Evolutionary conservation across 37 sponge, comb jelly and placozoan genomes (phyloP), one percentile per base, ranked within the genome.

Genomic region (Aplysina aerophoba): DNA sequence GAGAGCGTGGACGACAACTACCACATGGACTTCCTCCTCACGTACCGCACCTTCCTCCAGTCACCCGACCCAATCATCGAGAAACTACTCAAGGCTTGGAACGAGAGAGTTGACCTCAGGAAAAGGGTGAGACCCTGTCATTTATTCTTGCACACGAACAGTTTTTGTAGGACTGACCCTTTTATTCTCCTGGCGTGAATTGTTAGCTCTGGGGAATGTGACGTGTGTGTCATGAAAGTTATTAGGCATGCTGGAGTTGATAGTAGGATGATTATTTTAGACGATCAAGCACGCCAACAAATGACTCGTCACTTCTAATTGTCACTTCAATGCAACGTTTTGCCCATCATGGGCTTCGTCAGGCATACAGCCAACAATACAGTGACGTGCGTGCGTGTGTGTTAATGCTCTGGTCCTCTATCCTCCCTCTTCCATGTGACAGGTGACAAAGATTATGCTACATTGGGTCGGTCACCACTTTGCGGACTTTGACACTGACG

Each of bases 1-100:
- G 90, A 87, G 61, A 73, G 81, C 24, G 84, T 95, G 62, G 95
- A 95, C 53, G 90, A 92, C 77, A 83, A 31, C 41, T 95, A 93
- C 67, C 84, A 81, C 56, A 83, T 83, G 38, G 90, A 95, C 90
- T 95, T 92, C 82, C 84, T 95, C 28, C 74, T 95, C 16, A 95
- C 95, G 33, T 95, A 95, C 55, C 82, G 91, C 15, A 89, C 94
- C 0, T 95, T 95, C 86, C 88, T 92, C 14, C 20, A 75, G 24
- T 82, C 81, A 40, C 69, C 90, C 64, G 57, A 82, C 17, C 88
- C 84, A 35, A 85, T 93, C 12, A 13, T 93, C 5, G 69, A 74
- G 34, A 87, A 84, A 20, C 77, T 93, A 35, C 82, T 37, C 55
- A 39, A 80, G 25, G 84, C 87, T 15, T 89, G 93, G 93, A 28